These are phyloP conservation scores for Drosophila triauraria DNA, from an alignment of 1,140 invertebrate species.

Conservation along the genomic window DNA sequence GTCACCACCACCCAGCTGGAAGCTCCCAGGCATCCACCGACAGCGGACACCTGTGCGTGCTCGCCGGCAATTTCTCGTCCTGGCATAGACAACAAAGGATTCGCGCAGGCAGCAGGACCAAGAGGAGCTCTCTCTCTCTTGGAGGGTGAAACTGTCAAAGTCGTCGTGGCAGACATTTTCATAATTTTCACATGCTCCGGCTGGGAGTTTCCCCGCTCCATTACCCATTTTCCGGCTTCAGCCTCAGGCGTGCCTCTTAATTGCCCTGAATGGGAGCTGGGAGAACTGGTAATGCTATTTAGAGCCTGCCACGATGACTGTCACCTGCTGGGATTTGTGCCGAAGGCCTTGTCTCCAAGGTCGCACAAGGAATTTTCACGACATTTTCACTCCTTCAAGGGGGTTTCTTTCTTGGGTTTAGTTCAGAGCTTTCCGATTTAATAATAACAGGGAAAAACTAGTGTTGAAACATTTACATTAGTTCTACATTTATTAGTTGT, in stretches of 20 bases:
- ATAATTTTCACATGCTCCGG: conserved; percentile 75
- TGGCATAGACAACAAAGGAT: conserved; percentile 75
- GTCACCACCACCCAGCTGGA: conserved; percentile 21
- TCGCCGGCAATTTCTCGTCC: conserved; percentile 53
- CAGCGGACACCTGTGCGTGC: conserved; percentile 62
- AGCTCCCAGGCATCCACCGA: conserved; percentile 16
- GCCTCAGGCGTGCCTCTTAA: conserved; percentile 59
- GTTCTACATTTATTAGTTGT: not conserved
- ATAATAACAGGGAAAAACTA: not conserved
- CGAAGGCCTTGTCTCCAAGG: conserved; percentile 44
- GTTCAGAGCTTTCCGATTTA: not conserved
- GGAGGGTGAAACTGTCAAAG: conserved; percentile 53
- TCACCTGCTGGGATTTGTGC: conserved; percentile 60
- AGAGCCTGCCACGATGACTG: conserved; percentile 43
- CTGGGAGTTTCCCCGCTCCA: conserved; percentile 4
- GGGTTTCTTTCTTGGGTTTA: not conserved
- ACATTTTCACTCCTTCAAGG: conserved; percentile 22
- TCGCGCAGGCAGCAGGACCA: conserved; percentile 7
- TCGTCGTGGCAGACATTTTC: conserved; percentile 67
- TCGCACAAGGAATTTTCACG: conserved; percentile 20
- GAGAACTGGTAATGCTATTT: conserved; percentile 50
- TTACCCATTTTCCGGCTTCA: not conserved
- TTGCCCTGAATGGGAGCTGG: conserved; percentile 47
- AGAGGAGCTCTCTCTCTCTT: not conserved
- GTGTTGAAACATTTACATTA: not conserved